phyloP scores from a whole-genome alignment of 2,797 vertebrate species.

The Tapirus indicus region DNA sequence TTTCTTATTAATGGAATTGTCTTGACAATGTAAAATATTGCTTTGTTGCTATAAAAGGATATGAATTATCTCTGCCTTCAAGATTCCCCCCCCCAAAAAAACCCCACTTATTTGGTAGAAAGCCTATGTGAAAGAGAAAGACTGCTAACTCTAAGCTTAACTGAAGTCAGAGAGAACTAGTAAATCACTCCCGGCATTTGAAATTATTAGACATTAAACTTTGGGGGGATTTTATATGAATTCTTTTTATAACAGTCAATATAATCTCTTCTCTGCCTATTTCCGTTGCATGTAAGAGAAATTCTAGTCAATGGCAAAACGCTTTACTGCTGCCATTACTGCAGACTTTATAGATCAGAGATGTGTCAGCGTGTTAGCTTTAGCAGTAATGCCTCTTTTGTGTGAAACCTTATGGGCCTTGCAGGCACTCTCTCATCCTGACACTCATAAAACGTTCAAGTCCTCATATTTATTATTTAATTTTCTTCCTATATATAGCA shows the following conservation, averaged over 20 bases:
- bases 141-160: constrained; percentile 64
- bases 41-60: background rate
- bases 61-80: background rate
- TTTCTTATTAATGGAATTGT: background rate
- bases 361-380: constrained; percentile 88
- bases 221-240: constrained; percentile 86
- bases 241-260: constrained; percentile 86
- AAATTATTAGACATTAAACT: constrained; percentile 86
- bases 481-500: constrained; percentile 85
- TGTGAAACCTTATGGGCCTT: constrained; percentile 89
- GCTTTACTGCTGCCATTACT: constrained; percentile 87
- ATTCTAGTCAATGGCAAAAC: constrained; percentile 85
- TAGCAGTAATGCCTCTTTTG: constrained; percentile 87
- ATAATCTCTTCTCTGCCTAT: constrained; percentile 83
- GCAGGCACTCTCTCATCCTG: constrained; percentile 86
- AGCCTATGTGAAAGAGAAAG: constrained; percentile 3
- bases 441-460: constrained; percentile 86
- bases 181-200: constrained; percentile 84
- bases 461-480: constrained; percentile 89
- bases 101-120: background rate
- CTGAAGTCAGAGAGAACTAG: constrained; percentile 83
- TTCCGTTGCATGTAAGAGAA: constrained; percentile 85
- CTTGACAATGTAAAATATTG: background rate
- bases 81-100: accelerated
- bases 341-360: constrained; percentile 90